Evolutionary conservation across 2,888 invertebrate genomes (phyloP).

Genomic region (Drosophila hawaiiensis): DNA sequence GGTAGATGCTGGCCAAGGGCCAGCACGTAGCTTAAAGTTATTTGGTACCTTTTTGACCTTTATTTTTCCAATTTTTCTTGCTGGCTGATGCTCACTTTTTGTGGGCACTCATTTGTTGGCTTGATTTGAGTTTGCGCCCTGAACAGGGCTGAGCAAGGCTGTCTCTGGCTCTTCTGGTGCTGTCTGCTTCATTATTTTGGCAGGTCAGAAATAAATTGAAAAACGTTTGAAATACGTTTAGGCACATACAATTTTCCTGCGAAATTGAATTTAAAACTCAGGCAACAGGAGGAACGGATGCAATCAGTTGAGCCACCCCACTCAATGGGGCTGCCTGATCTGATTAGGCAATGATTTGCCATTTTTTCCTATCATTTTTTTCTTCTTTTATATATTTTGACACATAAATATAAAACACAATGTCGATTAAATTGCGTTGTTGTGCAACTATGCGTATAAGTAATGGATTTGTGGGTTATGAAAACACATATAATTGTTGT

Average conservation of each 20-base stretch:
- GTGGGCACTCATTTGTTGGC: conserved; percentile 62
- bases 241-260: conserved; percentile 73
- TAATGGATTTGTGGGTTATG: conserved; percentile 14
- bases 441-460: conserved; percentile 39
- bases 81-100: conserved; percentile 55
- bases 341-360: conserved; percentile 73
- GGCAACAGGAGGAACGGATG: conserved; percentile 55
- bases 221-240: conserved; percentile 73
- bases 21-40: conserved; percentile 69
- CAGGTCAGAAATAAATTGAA: conserved; percentile 78
- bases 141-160: conserved; percentile 22
- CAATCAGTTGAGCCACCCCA: conserved; percentile 55
- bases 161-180: conserved; percentile 15
- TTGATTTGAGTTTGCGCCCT: conserved; percentile 66
- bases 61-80: conserved; percentile 30
- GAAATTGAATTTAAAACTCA: conserved; percentile 72
- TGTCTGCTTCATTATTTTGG: conserved; percentile 61
- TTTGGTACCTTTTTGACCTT: conserved; percentile 77
- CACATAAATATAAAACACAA: conserved; percentile 50
- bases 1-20: conserved; percentile 35
- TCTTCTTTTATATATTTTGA: conserved; percentile 34
- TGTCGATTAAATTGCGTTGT: conserved; percentile 31
- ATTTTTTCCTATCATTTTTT: conserved; percentile 22
- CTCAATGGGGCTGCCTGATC: conserved; percentile 31
- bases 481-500: conserved; percentile 23